Base-by-base conservation (phyloP, 2,797 vertebrate species). In the Melanotaenia parkinsoni region DNA sequence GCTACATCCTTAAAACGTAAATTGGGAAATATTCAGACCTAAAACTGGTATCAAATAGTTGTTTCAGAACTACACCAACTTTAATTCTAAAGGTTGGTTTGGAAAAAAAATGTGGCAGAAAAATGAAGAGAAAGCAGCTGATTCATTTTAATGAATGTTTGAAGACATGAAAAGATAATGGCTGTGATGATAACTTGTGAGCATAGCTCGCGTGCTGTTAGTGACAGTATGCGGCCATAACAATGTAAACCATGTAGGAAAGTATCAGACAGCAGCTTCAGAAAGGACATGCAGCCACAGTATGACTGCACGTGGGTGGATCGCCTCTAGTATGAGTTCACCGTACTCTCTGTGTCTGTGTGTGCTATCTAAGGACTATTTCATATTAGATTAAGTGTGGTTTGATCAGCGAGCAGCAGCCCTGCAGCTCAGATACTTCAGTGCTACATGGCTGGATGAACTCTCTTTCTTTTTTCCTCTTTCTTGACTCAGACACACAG, bases 261-360 rank as follows among this genome's bases (percentile, higher is more conserved):
- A 22, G 66, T 58, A 45, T 72, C 40, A 50, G 59, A 35, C 67
- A 58, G 67, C 68, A 7, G 65, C 53, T 67, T 63, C 40, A 63
- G 33, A 54, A 16, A 66, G 62, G 58, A 74, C 71, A 72, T 72
- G 28, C 10, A 67, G 56, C 74, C 78, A 72, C 62, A 70, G 37
- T 37, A 37, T 79, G 71, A 80, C 54, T 61, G 50, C 54, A 74
- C 69, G 68, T 80, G 80, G 77, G 82, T 57, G 82, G 72, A 79
- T 68, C 28, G 38, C 66, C 43, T 63, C 43, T 5, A 30, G 66
- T 38, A 71, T 58, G 70, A 58, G 40, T 71, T 72, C 63, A 58
- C 20, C 54, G 33, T 63, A 28, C 59, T 32, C 33, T 63, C 58
- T 18, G 18, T 56, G 65, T 43, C 30, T 60, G 33, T 47, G 47